Base-by-base conservation (phyloP, 2,113 vertebrate species). In the Sander vitreus region DNA sequence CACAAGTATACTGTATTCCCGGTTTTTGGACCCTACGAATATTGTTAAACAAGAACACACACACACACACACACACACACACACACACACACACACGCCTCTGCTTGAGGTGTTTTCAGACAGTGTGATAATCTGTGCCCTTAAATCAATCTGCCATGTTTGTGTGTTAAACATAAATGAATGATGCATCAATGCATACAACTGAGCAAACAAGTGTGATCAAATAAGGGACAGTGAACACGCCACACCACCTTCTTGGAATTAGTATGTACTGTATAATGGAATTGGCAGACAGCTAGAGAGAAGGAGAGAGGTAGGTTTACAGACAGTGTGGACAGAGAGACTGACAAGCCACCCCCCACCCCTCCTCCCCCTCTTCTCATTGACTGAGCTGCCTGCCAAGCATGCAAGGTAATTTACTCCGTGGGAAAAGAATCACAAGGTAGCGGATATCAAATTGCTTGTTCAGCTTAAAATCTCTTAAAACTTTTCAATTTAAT, bases 401-500 rank as follows among this genome's bases (percentile, higher is more conserved):
- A 76, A 81, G 75, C 81, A 58, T 47, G 55, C 43, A 1, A 59
- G 73, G 58, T 85, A 73, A 86, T 81, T 83, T 53, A 77, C 72
- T 88, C 66, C 30, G 16, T 43, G 30, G 76, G 39, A 55, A 13
- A 60, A 66, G 39, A 79, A 70, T 55, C 71, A 76, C 64, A 23
- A 36, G 12, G 65, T 6, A 76, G 80, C 33, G 15, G 55, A 72
- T 80, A 67, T 86, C 27, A 73, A 83, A 81, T 70, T 75, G 83
- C 85, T 85, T 79, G 48, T 80, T 88, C 85, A 91, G 80, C 83
- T 76, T 68, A 73, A 90, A 91, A 87, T 81, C 80, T 69, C 65
- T 57, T 84, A 82, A 73, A 88, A 85, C 83, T 71, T 89, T 85
- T 81, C 77, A 81, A 81, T 85, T 87, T 66, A 83, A 85, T 90